Conservation (phyloP, 2,888 invertebrate genomes). For the Scrobipalpa costella region DNA sequence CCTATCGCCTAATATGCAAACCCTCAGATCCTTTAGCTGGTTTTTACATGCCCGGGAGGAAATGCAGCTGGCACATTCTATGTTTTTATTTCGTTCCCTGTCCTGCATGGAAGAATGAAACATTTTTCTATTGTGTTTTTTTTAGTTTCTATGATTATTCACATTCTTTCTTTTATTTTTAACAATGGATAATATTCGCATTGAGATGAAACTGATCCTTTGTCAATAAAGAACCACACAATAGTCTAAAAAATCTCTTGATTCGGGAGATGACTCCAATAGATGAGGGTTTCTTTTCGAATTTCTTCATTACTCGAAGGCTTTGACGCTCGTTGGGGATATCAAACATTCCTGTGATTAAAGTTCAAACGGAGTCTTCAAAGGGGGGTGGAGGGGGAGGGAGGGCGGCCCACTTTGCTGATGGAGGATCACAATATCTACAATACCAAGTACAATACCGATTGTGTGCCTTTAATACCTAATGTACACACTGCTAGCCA, state of each 20-base stretch:
- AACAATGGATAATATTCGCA: not conserved
- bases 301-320: constrained; percentile 19
- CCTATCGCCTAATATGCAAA: no score
- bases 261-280: constrained; percentile 15
- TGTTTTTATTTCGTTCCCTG: no score
- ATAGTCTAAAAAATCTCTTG: not conserved
- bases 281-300: constrained; percentile 8
- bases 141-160: not conserved
- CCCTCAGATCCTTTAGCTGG: no score
- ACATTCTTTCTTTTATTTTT: not conserved
- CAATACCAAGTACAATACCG: constrained; percentile 26
- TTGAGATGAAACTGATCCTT: not conserved
- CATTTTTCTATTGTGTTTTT: not conserved
- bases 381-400: constrained; percentile 8
- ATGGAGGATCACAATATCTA: constrained; percentile 31
- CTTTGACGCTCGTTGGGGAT: not conserved
- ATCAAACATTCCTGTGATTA: constrained; percentile 23
- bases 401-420: constrained; percentile 24
- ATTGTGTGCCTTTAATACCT: constrained; percentile 18
- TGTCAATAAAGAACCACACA: not conserved
- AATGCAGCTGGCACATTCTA: no score
- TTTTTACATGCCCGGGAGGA: no score
- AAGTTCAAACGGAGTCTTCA: constrained; percentile 28
- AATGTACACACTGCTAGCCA: constrained; percentile 29
- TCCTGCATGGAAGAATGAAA: no score